phyloP scores from a whole-genome alignment of 2,113 vertebrate genomes.

The Mandrillus leucophaeus region DNA sequence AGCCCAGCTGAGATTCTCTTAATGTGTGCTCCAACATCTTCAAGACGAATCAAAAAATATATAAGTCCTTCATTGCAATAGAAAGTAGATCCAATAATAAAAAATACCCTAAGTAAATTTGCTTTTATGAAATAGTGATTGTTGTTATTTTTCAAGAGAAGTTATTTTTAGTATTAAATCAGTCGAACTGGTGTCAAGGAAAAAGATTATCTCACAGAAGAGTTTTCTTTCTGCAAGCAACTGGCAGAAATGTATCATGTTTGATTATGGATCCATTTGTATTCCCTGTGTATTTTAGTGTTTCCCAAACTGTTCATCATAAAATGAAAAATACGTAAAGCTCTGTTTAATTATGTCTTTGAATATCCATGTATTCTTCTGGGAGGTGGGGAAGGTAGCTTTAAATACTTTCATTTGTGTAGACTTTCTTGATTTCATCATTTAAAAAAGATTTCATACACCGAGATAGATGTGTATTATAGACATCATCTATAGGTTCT shows the following conservation, averaged over 20 bases:
- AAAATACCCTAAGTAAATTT: neutral
- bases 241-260: neutral
- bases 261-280: neutral
- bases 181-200: neutral
- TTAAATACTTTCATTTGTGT: slow-evolving; percentile 35
- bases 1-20: neutral
- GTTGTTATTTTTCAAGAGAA: slow-evolving; percentile 22
- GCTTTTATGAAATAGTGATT: neutral
- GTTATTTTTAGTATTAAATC: neutral
- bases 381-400: neutral
- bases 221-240: neutral
- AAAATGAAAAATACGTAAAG: slow-evolving; percentile 7
- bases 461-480: neutral
- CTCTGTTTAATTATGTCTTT: slow-evolving; percentile 27
- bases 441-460: neutral
- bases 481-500: neutral
- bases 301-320: neutral
- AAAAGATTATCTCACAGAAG: neutral
- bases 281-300: neutral
- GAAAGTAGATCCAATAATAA: neutral
- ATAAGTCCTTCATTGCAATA: neutral
- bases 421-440: slow-evolving; percentile 16
- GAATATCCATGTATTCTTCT: neutral
- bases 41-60: neutral
- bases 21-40: neutral